Conservation (phyloP, 2,113 vertebrate genomes). For the Chiloscyllium plagiosum region DNA sequence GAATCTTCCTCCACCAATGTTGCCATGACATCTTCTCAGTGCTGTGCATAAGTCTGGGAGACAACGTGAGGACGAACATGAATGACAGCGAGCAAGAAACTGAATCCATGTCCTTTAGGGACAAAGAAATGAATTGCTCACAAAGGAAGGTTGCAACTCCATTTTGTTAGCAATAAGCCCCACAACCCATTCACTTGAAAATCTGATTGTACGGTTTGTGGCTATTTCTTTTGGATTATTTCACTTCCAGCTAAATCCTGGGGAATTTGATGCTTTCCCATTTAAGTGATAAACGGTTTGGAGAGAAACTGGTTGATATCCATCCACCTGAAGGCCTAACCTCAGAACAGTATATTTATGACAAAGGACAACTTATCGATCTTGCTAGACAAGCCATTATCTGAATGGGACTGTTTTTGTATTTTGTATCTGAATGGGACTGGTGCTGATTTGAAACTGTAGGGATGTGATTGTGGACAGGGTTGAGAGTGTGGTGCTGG, state of each 20-base stretch:
- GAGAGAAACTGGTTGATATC: not conserved
- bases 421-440: not conserved
- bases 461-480: not conserved
- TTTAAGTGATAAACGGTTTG: not conserved
- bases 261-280: not conserved
- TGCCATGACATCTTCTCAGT: not conserved
- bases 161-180: not conserved
- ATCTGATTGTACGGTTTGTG: not conserved
- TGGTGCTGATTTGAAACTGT: not conserved
- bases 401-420: not conserved
- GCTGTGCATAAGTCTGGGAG: not conserved
- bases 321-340: not conserved
- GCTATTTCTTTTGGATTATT: not conserved
- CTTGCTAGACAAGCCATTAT: not conserved
- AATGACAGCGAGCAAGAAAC: not conserved
- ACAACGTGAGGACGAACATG: not conserved
- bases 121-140: constrained; percentile 11
- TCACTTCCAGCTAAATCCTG: not conserved
- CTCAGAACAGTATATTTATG: not conserved
- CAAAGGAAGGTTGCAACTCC: not conserved
- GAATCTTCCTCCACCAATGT: not conserved
- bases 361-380: not conserved
- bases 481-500: not conserved
- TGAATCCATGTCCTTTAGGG: not conserved
- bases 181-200: not conserved